A percentile compares a stretch with the other conserved stretches of the same genome.
These are phyloP conservation scores for Labroides dimidiatus DNA, from an alignment of 2,797 vertebrate genomes.

Conservation along the genomic window DNA sequence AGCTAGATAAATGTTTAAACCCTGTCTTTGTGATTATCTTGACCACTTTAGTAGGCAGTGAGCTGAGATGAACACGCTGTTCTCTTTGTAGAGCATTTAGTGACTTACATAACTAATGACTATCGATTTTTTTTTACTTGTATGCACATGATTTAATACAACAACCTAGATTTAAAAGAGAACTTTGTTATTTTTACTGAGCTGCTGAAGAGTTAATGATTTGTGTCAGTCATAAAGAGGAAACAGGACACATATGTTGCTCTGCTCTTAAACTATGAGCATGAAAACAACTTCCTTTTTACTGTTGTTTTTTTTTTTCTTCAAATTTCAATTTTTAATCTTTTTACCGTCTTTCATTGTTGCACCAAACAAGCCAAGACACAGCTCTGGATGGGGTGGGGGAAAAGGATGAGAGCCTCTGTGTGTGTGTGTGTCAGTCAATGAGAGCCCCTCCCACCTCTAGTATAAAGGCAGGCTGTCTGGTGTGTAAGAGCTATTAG, in stretches of 20 bases:
- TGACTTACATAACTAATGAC: constrained; percentile 15
- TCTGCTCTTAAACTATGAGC: not conserved
- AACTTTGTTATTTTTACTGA: not conserved
- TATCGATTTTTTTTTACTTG: constrained; percentile 1
- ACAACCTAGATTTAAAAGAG: constrained; percentile 4
- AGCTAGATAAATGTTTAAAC: constrained; percentile 32
- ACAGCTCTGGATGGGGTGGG: constrained; percentile 58
- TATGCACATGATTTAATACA: constrained; percentile 9
- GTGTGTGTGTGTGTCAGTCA: constrained; percentile 67
- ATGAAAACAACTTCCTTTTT: constrained; percentile 3
- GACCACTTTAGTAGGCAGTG: constrained; percentile 16
- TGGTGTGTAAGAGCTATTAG: constrained; percentile 83
- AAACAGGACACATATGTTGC: constrained; percentile 15
- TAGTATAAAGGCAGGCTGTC: constrained; percentile 81
- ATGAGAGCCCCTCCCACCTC: constrained; percentile 82
- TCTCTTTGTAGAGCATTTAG: not conserved
- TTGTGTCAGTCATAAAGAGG: constrained; percentile 14
- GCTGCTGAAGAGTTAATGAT: not conserved
- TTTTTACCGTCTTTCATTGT: constrained; percentile 35
- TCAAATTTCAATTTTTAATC: constrained; percentile 4
- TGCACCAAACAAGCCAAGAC: constrained; percentile 18
- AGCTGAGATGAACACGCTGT: constrained; percentile 18
- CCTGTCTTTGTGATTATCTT: constrained; percentile 33
- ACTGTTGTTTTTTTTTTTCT: not conserved
- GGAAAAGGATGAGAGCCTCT: constrained; percentile 68